A percentile compares a stretch with the other conserved stretches of the same genome.
These are phyloP conservation scores for Rhombomys opimus DNA, from an alignment of 2,113 vertebrate genomes.

Conservation along the genomic window DNA sequence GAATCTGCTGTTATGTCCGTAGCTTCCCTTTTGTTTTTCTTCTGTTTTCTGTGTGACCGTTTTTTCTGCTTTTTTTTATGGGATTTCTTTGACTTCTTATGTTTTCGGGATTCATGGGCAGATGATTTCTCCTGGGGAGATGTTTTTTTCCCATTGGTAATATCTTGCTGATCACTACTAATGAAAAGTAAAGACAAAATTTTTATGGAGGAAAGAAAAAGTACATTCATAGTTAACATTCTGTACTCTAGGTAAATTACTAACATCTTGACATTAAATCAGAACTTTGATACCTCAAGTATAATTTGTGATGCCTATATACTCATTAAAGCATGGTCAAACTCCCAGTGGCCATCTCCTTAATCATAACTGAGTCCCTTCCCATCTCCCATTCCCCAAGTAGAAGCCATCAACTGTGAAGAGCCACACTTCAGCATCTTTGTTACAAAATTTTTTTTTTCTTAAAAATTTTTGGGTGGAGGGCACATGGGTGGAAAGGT, in stretches of 20 bases:
- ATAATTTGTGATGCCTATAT: too few relatives aligned
- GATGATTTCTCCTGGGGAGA: slow-evolving; percentile 84
- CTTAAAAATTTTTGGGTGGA: too few relatives aligned
- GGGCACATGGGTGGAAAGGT: too few relatives aligned
- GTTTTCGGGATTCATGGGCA: slow-evolving; percentile 85
- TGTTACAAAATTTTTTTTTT: too few relatives aligned
- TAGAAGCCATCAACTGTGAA: too few relatives aligned
- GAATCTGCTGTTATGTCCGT: slow-evolving; percentile 82
- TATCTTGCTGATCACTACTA: slow-evolving; percentile 86
- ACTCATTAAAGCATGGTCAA: too few relatives aligned
- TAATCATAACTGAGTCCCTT: too few relatives aligned
- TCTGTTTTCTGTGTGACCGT: slow-evolving; percentile 90
- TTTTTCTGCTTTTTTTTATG: slow-evolving; percentile 95
- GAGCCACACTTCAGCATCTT: too few relatives aligned
- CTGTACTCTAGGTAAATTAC: slow-evolving; percentile 14
- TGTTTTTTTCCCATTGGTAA: slow-evolving; percentile 88
- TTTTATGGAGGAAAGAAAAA: slow-evolving; percentile 61
- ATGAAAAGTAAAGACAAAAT: slow-evolving; percentile 61
- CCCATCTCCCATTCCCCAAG: too few relatives aligned
- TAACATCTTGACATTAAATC: slow-evolving; percentile 52
- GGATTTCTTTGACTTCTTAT: slow-evolving; percentile 92
- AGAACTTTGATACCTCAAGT: neutral
- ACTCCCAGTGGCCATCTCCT: too few relatives aligned
- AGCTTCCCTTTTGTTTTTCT: slow-evolving; percentile 89
- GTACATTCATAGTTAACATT: slow-evolving; percentile 54